Evolutionary conservation across 92 coral and sea anemone genomes (phyloP).

Genomic region (Palythoa caribaeorum): DNA sequence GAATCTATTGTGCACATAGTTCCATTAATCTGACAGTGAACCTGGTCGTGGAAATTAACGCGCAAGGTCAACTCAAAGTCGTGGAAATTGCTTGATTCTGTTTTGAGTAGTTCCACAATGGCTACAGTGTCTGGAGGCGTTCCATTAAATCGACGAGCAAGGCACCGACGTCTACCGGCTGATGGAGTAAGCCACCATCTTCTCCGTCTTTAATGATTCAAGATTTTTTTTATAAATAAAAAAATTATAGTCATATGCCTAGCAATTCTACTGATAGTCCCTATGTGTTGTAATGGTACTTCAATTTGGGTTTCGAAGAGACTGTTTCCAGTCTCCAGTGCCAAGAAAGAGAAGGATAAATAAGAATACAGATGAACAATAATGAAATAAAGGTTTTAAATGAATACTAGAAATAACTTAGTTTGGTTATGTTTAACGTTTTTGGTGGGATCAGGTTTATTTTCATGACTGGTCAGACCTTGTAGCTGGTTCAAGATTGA

Average conservation of each 20-base stretch:
- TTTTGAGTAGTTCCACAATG: conserved; percentile 11
- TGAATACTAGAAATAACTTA: too few relatives aligned
- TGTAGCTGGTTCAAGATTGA: too few relatives aligned
- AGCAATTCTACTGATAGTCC: too few relatives aligned
- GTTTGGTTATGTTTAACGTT: too few relatives aligned
- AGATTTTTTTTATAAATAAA: background rate
- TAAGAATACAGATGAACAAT: too few relatives aligned
- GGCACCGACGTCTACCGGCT: conserved; percentile 17
- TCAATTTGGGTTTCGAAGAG: too few relatives aligned
- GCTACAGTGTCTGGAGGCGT: conserved; percentile 42
- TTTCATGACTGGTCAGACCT: too few relatives aligned
- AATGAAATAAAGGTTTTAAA: too few relatives aligned
- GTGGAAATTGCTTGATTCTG: conserved; percentile 13
- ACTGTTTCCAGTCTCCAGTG: too few relatives aligned
- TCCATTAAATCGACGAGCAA: conserved; percentile 13
- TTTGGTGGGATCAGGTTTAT: too few relatives aligned
- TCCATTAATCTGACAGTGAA: conserved; percentile 28
- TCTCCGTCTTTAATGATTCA: background rate
- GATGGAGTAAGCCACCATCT: conserved; percentile 31
- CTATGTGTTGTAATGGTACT: too few relatives aligned
- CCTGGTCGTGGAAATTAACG: background rate
- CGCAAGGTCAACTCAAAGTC: conserved; percentile 26
- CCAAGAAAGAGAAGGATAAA: too few relatives aligned
- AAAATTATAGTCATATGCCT: background rate
- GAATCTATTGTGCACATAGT: conserved; percentile 19